Evolutionary conservation across 2,113 vertebrate species (phyloP).

Genomic region (Axis porcinus): DNA sequence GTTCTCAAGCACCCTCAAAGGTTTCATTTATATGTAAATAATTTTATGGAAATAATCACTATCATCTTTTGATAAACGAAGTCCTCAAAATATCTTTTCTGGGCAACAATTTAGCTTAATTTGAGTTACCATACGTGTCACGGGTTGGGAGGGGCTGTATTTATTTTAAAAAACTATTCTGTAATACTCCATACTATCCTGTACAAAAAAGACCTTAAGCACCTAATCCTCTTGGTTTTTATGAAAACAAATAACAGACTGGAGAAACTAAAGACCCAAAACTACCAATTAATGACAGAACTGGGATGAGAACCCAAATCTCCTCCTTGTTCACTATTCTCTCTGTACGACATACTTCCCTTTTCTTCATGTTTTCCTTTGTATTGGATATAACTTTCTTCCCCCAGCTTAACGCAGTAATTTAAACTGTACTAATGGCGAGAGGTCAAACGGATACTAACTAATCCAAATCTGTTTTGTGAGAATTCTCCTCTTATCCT

Average conservation of each 20-base stretch:
- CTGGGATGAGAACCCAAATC: not conserved
- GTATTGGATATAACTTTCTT: not conserved
- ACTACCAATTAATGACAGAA: not conserved
- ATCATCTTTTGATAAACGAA: not conserved
- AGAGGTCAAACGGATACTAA: not conserved
- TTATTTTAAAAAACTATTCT: slow-evolving; percentile 9
- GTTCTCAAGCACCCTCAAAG: not conserved
- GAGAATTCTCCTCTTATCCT: not conserved
- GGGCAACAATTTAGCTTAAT: not conserved
- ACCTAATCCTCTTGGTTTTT: not conserved
- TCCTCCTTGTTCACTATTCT: not conserved
- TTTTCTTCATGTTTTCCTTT: not conserved
- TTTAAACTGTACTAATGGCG: not conserved
- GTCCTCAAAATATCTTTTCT: slow-evolving; percentile 25
- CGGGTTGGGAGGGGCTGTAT: not conserved
- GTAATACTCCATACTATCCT: not conserved
- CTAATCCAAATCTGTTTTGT: not conserved
- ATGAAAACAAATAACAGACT: not conserved
- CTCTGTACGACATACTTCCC: not conserved
- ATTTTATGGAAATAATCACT: not conserved
- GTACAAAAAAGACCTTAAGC: not conserved
- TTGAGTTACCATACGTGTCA: not conserved
- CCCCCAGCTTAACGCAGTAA: not conserved
- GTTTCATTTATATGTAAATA: not conserved
- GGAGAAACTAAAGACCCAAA: slow-evolving; percentile 5